A percentile compares a stretch with the other conserved stretches of the same genome.
phyloP scores from a whole-genome alignment of 2,113 vertebrate genomes.

The Casuarius casuarius region DNA sequence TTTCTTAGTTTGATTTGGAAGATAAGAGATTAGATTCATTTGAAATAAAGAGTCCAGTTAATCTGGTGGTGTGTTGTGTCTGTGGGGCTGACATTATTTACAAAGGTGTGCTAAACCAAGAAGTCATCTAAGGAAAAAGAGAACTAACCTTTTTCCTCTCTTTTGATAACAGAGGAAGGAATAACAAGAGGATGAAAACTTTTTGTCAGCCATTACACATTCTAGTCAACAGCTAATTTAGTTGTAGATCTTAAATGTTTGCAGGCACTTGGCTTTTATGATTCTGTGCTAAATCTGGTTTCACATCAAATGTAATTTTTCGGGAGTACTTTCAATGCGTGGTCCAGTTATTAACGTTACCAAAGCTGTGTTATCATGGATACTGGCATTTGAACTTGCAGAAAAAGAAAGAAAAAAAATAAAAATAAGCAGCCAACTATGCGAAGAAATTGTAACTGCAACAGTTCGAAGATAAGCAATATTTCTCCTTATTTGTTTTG shows the following conservation, averaged over 20 bases:
- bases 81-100: not conserved
- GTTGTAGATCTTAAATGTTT: not conserved
- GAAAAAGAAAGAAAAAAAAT: not conserved
- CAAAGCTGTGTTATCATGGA: not conserved
- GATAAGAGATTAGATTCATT: not conserved
- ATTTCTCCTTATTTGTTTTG: not conserved
- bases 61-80: not conserved
- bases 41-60: not conserved
- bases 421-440: not conserved
- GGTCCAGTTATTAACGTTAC: not conserved
- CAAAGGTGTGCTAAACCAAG: not conserved
- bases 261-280: not conserved
- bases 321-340: not conserved
- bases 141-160: accelerated
- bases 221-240: not conserved
- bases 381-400: not conserved
- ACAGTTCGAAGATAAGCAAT: not conserved
- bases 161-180: not conserved
- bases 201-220: not conserved
- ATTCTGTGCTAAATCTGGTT: not conserved
- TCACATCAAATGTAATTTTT: not conserved
- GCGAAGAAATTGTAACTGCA: not conserved
- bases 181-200: not conserved
- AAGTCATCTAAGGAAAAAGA: not conserved
- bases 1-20: not conserved